Percentiles rank a stretch among this genome's conserved stretches.
Evolutionary conservation across 2,888 invertebrate genomes (phyloP).

Genomic region (Coleophora flavipennella): DNA sequence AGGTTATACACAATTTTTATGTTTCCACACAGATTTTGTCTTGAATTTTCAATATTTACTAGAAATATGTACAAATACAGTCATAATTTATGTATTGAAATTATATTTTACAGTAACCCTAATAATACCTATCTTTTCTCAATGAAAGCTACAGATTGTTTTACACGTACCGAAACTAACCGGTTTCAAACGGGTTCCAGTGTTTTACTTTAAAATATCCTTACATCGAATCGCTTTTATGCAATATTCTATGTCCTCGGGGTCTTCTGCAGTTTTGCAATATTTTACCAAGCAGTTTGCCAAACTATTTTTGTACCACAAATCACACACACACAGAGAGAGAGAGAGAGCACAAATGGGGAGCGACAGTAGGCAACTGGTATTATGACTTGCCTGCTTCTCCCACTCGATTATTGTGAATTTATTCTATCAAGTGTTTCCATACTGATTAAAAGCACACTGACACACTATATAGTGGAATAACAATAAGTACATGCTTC

Average conservation of each 20-base stretch:
- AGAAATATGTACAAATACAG: not conserved
- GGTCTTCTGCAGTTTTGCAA: not conserved
- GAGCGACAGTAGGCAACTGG: too few relatives aligned
- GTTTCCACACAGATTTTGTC: not conserved
- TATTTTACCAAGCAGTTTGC: too few relatives aligned
- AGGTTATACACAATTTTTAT: constrained; percentile 15
- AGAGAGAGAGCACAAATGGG: too few relatives aligned
- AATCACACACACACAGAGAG: too few relatives aligned
- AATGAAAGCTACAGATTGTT: not conserved
- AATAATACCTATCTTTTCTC: not conserved
- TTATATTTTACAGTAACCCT: not conserved
- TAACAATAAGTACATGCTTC: too few relatives aligned
- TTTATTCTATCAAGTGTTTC: too few relatives aligned
- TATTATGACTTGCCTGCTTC: too few relatives aligned
- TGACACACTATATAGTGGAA: too few relatives aligned
- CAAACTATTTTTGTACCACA: too few relatives aligned
- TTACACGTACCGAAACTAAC: not conserved
- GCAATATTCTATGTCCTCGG: not conserved
- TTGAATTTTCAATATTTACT: not conserved
- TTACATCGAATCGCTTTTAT: not conserved
- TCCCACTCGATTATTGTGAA: too few relatives aligned
- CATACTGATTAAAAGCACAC: too few relatives aligned
- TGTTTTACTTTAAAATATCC: not conserved
- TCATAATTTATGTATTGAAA: not conserved
- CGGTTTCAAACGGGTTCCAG: not conserved